Evolutionary conservation across 2,797 vertebrate genomes (phyloP).

Genomic region (Periparus ater): DNA sequence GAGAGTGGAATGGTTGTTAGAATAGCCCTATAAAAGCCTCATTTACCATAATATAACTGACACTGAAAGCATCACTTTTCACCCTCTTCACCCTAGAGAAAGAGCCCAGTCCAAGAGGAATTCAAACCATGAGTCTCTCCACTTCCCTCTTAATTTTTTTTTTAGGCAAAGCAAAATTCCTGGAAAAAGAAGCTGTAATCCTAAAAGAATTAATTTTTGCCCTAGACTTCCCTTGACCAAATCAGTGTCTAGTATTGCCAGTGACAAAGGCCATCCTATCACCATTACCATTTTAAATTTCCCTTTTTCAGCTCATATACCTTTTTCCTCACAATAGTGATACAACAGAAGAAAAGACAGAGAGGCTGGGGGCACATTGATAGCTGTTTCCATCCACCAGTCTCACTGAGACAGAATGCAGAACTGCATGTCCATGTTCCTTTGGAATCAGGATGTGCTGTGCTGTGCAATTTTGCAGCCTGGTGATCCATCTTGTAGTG

Average conservation of each 20-base stretch:
- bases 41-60: neutral
- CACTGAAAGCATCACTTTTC: neutral
- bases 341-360: neutral
- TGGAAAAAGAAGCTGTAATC: neutral
- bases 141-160: no score
- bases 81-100: neutral
- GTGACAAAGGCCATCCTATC: neutral
- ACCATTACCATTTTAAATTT: neutral
- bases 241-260: neutral
- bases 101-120: no score
- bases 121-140: no score
- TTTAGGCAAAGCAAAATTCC: neutral
- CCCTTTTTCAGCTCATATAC: neutral
- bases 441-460: neutral
- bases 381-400: neutral
- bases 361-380: neutral
- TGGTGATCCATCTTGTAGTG: neutral
- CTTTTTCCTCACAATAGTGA: neutral
- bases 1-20: neutral
- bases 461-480: neutral
- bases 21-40: neutral
- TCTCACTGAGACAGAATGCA: neutral
- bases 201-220: neutral
- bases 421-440: neutral
- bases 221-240: neutral